Conservation (phyloP, 2,888 invertebrate genomes). For the Lasioglossum pauxillum region DNA sequence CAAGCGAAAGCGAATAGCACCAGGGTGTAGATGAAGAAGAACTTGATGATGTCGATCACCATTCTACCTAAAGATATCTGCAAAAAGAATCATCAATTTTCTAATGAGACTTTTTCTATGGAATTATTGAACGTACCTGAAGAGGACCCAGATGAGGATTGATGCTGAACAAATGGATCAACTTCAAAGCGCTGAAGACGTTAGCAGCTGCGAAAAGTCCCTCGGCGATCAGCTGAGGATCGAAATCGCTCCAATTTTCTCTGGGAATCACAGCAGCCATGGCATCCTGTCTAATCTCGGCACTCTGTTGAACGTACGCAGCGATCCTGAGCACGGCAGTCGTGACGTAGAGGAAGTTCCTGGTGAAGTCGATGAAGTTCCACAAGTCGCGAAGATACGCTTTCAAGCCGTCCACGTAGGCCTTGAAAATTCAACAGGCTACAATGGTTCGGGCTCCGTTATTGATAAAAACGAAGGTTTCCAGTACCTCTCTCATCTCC, state of each 20-base stretch:
- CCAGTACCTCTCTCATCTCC: slow-evolving; percentile 91
- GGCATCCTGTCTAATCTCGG: slow-evolving; percentile 89
- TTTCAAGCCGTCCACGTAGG: slow-evolving; percentile 94
- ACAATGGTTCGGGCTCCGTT: neutral
- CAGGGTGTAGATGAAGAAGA: slow-evolving; percentile 94
- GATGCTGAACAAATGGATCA: slow-evolving; percentile 96
- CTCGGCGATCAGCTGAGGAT: slow-evolving; percentile 96
- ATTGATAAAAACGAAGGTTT: neutral
- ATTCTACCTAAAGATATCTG: slow-evolving; percentile 95
- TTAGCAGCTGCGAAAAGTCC: slow-evolving; percentile 98
- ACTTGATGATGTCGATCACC: slow-evolving; percentile 96
- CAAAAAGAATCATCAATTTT: too few relatives aligned
- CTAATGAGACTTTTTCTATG: neutral
- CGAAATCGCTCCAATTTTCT: slow-evolving; percentile 96
- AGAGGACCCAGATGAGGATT: slow-evolving; percentile 96
- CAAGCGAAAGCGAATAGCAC: slow-evolving; percentile 97
- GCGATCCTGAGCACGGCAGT: slow-evolving; percentile 89
- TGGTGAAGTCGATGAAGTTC: slow-evolving; percentile 98
- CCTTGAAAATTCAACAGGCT: slow-evolving; percentile 76
- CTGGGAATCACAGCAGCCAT: slow-evolving; percentile 91
- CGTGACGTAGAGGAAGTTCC: slow-evolving; percentile 93
- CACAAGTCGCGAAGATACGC: slow-evolving; percentile 96
- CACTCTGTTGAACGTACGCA: slow-evolving; percentile 91
- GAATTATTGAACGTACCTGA: slow-evolving; percentile 85
- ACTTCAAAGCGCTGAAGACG: slow-evolving; percentile 95